Percentiles rank a stretch among this genome's conserved stretches.
phyloP scores from a whole-genome alignment of 2,113 vertebrate genomes.

The Oreochromis niloticus region DNA sequence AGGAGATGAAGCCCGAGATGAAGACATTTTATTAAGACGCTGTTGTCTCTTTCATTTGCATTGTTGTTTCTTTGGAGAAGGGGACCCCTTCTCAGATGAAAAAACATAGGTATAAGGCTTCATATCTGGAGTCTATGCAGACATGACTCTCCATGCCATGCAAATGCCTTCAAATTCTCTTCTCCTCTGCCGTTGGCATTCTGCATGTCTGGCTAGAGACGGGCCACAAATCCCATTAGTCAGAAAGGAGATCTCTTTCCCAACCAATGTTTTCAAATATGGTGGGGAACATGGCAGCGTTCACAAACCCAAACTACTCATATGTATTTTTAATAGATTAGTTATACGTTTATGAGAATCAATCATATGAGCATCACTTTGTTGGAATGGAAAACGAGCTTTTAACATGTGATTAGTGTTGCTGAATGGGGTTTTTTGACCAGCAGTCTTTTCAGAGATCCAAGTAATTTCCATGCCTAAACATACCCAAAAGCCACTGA shows the following conservation, averaged over 20 bases:
- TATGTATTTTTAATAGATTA: background rate
- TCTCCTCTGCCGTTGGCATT: background rate
- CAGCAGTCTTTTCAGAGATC: background rate
- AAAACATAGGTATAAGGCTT: background rate
- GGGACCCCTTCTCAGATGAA: rapidly evolving
- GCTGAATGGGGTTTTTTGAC: background rate
- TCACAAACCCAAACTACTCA: background rate
- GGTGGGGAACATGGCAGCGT: rapidly evolving
- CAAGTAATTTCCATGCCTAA: background rate
- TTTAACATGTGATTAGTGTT: background rate
- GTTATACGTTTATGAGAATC: background rate
- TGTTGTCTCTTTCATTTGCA: background rate
- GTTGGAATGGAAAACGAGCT: background rate
- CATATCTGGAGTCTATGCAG: background rate
- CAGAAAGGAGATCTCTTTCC: background rate
- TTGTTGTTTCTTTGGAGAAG: background rate
- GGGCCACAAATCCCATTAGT: background rate
- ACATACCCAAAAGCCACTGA: background rate
- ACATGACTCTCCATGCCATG: background rate
- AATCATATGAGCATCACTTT: background rate
- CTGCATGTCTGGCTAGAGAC: background rate
- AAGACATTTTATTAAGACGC: background rate
- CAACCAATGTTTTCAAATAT: background rate
- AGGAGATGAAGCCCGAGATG: background rate
- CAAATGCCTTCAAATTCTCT: background rate